Base-by-base conservation (phyloP, 2,888 invertebrate species). In the Patella ulyssiponensis region DNA sequence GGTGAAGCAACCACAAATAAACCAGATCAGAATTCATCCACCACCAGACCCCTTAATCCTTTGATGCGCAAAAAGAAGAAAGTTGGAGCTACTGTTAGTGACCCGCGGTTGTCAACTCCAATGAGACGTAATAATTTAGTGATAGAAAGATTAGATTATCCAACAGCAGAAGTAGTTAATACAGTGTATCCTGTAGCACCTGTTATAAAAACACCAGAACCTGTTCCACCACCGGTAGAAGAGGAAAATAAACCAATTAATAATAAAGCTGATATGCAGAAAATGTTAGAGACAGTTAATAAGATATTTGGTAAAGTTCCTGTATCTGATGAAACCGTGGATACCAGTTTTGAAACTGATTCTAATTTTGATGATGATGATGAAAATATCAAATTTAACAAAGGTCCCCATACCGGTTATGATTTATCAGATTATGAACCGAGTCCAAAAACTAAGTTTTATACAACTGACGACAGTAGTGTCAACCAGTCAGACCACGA, bases 221-320 rank as follows among this genome's bases (percentile, higher is more conserved):
- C 64, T 1, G 64, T 1, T 0, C 20, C 64, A 64, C 20, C 64
- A 9, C 23, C 64, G 14, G 23, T 23, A 20, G 64, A 15, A 3
- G 64, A 64, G 20, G 14, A 64, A 12, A 11, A 23, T n/a, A 20
- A 64, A 64, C 23, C 64, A 23, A 20, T 23, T 23, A 12, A 20
- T 64, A 23, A 20, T 64, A 20, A 23, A 64, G 23, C 76, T 58
- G 64, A 76, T 72, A 76, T 76, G 72, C 53, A 73, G 51, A 56
- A 72, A 33, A 76, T 76, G 76, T 72, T 76, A 5, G 73, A 73
- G 17, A 76, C 73, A 11, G 76, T 76, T 9, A 56, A 72, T n/a
- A 58, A 72, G 52, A 51, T 76, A n/a, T 76, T 72, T 64, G 73
- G 76, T 4, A 72, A 73, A 54, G n/a, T 20, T n/a, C 51, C 52